Evolutionary conservation across 23 tunicate genomes (phyloP), one percentile per base, ranked within the genome.

Genomic region (Trididemnum clinides): DNA sequence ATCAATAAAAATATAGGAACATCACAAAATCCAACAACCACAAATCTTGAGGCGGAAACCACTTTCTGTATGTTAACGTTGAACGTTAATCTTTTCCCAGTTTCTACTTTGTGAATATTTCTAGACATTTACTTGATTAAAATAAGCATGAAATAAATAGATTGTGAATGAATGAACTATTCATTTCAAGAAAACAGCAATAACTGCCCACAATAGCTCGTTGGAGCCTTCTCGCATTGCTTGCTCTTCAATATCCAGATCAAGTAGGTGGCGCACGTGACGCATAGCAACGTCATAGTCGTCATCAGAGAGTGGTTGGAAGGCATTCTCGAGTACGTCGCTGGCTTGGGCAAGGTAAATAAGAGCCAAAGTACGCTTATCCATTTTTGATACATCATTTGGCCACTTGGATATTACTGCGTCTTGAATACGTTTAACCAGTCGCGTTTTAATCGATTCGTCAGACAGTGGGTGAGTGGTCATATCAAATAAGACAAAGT

Each of bases 341-440:
- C 95, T 88, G 3, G 99, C 95, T 39, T 97, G 99, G 30, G 99
- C 99, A 28, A 97, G 85, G 64, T 97, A 97, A 19, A 97, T 89
- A 26, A 97, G 87, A 26, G 99, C 99, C 34, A 97, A 78, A 5
- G 91, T 93, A 3, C 99, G 93, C 20, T 88, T 72, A 57, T 97
- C 99, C 91, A 97, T 97, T 75, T 93, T 93, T 27, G 88, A 36
- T 36, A 97, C 93, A 64, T 97, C 99, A 51, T 97, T 97, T 35
- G 99, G 97, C 99, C 99, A 97, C 86, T 97, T 97, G 28, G 97
- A 84, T 7, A 97, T 84, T 27, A 97, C 99, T 1, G 99, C 96
- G 62, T 97, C 99, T 76, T 97, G 99, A 65, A 97, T 90, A 50
- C 90, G 78, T 78, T 97, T 97, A 10, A 97, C 76, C 22, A 97